Conservation (phyloP, 2,113 vertebrate genomes). For the Emydocephalus ijimae region DNA sequence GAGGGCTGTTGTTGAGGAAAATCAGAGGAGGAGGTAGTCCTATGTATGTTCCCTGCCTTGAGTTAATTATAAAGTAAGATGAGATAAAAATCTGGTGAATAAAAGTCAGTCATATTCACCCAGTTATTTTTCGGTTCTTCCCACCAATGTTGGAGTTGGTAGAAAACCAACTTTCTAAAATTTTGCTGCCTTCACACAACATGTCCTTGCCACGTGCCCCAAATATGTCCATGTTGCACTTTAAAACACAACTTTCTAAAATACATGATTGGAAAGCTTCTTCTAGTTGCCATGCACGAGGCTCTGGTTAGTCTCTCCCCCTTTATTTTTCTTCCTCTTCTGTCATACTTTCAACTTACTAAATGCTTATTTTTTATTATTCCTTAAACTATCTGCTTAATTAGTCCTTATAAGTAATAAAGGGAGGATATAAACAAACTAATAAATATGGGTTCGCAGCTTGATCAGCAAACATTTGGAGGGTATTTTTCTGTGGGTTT, state of each 20-base stretch:
- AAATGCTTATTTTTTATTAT: not conserved
- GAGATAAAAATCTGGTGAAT: not conserved
- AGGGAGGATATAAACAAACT: not conserved
- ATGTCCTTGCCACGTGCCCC: not conserved
- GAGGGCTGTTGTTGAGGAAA: no score
- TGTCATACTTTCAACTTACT: not conserved
- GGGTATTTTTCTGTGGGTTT: not conserved
- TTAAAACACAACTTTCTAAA: not conserved
- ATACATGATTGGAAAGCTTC: not conserved
- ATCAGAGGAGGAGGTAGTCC: not conserved
- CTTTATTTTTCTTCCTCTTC: not conserved
- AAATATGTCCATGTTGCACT: not conserved
- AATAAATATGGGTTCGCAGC: not conserved
- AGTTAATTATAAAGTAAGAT: not conserved
- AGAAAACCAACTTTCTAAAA: not conserved
- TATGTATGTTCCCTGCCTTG: not conserved
- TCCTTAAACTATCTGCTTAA: not conserved
- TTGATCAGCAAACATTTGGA: not conserved
- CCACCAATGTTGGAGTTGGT: not conserved
- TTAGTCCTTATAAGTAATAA: not conserved
- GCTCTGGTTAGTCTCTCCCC: not conserved
- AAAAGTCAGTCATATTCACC: not conserved
- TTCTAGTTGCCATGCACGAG: not conserved
- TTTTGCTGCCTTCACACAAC: not conserved
- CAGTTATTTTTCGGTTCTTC: not conserved